Conservation (phyloP, 2,113 vertebrate species). For the Ochotona princeps region DNA sequence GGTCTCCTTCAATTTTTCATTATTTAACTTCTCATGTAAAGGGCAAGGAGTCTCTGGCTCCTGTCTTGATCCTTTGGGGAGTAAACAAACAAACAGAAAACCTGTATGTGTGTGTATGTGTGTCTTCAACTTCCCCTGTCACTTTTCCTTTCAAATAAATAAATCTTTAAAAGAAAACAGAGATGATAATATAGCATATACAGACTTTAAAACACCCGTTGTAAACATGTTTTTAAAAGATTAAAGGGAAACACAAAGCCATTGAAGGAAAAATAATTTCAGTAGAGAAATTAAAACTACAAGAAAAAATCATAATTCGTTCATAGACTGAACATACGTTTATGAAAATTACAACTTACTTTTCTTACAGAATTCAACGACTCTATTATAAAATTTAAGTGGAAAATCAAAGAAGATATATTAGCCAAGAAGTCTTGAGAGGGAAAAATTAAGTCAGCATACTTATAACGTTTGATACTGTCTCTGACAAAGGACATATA, state of each 20-base stretch:
- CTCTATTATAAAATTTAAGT: not conserved
- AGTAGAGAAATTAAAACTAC: not conserved
- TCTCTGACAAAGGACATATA: not conserved
- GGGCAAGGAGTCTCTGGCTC: not conserved
- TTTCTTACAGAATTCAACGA: not conserved
- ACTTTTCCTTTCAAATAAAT: no score
- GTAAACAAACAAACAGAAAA: no score
- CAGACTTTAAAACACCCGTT: not conserved
- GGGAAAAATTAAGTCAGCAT: slow-evolving; percentile 9
- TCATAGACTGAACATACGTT: not conserved
- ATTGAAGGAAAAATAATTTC: not conserved
- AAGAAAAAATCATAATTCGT: not conserved
- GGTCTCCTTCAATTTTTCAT: slow-evolving; percentile 18
- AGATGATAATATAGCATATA: not conserved
- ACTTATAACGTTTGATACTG: not conserved
- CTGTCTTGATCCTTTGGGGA: no score
- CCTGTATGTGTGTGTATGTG: no score
- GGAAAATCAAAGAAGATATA: not conserved
- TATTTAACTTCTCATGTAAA: not conserved
- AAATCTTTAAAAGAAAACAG: no score
- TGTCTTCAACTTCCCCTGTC: no score
- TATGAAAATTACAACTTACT: not conserved
- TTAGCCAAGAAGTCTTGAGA: not conserved
- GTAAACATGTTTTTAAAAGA: not conserved
- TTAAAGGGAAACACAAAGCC: not conserved